Conservation (phyloP, 2,888 invertebrate genomes). For the Tenthredo mesomela region DNA sequence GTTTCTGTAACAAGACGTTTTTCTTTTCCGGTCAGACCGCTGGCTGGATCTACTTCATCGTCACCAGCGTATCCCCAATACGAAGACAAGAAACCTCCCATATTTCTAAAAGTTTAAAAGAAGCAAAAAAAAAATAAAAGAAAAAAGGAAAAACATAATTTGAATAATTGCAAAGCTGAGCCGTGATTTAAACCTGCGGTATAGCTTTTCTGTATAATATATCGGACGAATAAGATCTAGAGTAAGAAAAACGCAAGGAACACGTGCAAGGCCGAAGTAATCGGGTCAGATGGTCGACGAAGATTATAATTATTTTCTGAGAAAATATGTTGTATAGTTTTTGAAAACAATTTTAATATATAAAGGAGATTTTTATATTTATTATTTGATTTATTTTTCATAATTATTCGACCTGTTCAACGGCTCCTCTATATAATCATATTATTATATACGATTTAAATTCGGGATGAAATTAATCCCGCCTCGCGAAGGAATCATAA, state of each 20-base stretch:
- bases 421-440: background rate
- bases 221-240: background rate
- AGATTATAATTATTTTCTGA: background rate
- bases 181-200: background rate
- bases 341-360: background rate
- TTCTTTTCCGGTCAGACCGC: constrained; percentile 77
- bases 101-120: constrained; percentile 51
- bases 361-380: background rate
- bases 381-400: background rate
- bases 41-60: constrained; percentile 73
- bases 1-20: constrained; percentile 76
- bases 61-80: constrained; percentile 66
- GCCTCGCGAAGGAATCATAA: background rate
- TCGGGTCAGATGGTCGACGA: constrained; percentile 7
- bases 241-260: constrained; percentile 1
- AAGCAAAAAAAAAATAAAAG: constrained; percentile 43
- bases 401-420: background rate
- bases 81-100: constrained; percentile 68
- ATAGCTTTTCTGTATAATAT: background rate
- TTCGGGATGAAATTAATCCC: background rate
- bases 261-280: background rate
- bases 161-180: constrained; percentile 3
- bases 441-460: background rate
- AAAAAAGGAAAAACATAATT: constrained; percentile 37
- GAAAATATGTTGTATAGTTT: background rate